phyloP scores from a whole-genome alignment of 2,797 vertebrate genomes.

The Sebastes hubbsi region DNA sequence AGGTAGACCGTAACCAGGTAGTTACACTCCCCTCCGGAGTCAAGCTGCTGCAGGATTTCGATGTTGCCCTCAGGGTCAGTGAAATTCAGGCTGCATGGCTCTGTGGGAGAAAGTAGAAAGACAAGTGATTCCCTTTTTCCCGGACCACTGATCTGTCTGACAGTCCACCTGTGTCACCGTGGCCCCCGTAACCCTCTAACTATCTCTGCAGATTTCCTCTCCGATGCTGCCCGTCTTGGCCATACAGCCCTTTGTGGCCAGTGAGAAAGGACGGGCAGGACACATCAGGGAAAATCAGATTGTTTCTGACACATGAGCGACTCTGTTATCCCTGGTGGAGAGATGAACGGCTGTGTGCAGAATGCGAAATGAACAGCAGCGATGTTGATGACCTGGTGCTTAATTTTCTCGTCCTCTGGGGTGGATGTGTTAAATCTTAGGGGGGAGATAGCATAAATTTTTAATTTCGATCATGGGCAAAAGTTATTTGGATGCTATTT shows the following conservation, averaged over 20 bases:
- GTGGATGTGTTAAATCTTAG: constrained; percentile 31
- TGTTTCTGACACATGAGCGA: constrained; percentile 78
- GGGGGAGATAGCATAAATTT: background rate
- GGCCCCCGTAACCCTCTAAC: constrained; percentile 63
- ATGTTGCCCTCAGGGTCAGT: constrained; percentile 91
- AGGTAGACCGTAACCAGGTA: constrained; percentile 94
- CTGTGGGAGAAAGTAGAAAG: constrained; percentile 80
- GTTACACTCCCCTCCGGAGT: constrained; percentile 88
- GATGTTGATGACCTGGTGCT: constrained; percentile 31
- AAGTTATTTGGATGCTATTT: background rate
- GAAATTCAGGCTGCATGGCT: constrained; percentile 91
- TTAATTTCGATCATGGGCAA: background rate
- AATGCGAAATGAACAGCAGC: constrained; percentile 51
- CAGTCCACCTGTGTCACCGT: constrained; percentile 71
- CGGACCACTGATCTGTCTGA: constrained; percentile 66
- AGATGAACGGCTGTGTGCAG: constrained; percentile 42
- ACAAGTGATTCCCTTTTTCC: constrained; percentile 71
- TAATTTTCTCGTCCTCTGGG: constrained; percentile 45
- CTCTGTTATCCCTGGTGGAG: constrained; percentile 60
- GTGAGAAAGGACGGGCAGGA: constrained; percentile 64
- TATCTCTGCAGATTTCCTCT: constrained; percentile 64
- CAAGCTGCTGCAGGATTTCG: constrained; percentile 83
- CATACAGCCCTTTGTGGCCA: constrained; percentile 53
- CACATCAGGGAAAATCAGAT: constrained; percentile 71
- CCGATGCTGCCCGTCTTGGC: constrained; percentile 57